A percentile compares a stretch with the other conserved stretches of the same genome.
These are phyloP conservation scores for Montifringilla adamsi DNA, from an alignment of 2,113 vertebrate species.

Conservation along the genomic window DNA sequence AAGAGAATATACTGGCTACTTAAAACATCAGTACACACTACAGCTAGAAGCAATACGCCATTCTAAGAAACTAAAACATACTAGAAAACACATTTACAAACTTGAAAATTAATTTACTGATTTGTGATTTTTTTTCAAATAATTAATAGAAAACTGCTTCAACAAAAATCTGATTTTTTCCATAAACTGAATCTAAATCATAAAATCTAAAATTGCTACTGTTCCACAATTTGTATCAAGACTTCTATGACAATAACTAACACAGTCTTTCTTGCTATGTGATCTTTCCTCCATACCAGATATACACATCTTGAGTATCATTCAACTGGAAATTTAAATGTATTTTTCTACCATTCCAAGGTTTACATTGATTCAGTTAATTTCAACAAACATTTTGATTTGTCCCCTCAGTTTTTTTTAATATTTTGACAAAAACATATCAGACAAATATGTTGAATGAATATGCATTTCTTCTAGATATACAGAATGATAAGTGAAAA, in stretches of 20 bases:
- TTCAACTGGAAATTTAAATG: neutral
- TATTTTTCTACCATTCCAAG: neutral
- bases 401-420: rapidly evolving
- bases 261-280: neutral
- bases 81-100: neutral
- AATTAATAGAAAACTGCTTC: neutral
- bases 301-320: neutral
- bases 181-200: neutral
- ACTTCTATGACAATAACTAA: neutral
- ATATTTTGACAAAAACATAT: neutral
- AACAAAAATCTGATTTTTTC: neutral
- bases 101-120: neutral
- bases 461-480: neutral
- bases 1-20: neutral
- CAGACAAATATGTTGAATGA: neutral
- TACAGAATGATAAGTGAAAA: neutral
- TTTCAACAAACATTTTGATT: neutral
- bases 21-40: neutral
- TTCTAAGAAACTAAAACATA: neutral
- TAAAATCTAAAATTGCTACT: neutral
- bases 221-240: neutral
- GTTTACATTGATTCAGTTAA: neutral
- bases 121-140: neutral
- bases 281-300: neutral
- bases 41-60: neutral